phyloP scores from a whole-genome alignment of 2,888 invertebrate species.

The Ernsta delagoae region DNA sequence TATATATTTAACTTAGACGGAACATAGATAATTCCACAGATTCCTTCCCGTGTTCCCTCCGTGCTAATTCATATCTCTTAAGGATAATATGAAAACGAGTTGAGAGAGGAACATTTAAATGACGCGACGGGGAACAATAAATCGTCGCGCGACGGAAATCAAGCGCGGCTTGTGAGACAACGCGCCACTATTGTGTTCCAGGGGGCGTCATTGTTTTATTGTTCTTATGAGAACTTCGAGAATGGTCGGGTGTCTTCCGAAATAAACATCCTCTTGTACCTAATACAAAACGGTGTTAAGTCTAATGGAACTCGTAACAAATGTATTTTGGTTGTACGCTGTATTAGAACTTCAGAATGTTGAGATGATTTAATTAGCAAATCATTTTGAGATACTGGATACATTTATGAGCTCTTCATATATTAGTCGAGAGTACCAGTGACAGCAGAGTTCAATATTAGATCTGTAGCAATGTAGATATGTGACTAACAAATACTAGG shows the following conservation, averaged over 20 bases:
- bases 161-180: slow-evolving; percentile 22
- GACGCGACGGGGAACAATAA: slow-evolving; percentile 24
- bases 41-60: not conserved
- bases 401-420: too few relatives aligned
- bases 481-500: too few relatives aligned
- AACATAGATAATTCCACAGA: not conserved
- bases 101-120: slow-evolving; percentile 33
- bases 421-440: too few relatives aligned
- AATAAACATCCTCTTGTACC: slow-evolving; percentile 12
- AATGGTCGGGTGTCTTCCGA: not conserved
- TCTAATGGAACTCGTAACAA: not conserved
- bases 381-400: too few relatives aligned
- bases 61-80: slow-evolving; percentile 1
- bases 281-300: not conserved
- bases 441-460: too few relatives aligned
- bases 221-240: slow-evolving; percentile 17
- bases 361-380: too few relatives aligned
- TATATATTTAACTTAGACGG: too few relatives aligned
- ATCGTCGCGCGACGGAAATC: slow-evolving; percentile 25
- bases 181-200: slow-evolving; percentile 24
- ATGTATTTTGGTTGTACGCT: too few relatives aligned
- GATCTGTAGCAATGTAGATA: too few relatives aligned
- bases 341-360: too few relatives aligned
- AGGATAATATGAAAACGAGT: slow-evolving; percentile 13
- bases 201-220: slow-evolving; percentile 22